Evolutionary conservation across 2,113 vertebrate genomes (phyloP).

Genomic region (Albula glossodonta): DNA sequence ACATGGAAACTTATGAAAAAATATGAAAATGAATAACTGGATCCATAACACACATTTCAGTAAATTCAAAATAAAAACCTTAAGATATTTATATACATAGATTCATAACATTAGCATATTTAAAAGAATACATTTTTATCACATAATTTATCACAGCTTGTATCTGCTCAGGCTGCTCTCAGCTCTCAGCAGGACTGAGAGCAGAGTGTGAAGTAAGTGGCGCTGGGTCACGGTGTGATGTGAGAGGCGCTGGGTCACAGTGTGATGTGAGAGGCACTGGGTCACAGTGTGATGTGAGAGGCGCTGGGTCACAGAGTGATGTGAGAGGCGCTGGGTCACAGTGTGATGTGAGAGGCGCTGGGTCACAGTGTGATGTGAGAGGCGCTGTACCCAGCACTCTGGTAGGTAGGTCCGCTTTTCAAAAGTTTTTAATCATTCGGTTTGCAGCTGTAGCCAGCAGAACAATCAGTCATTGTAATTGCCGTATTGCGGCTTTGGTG

Average conservation of each 20-base stretch:
- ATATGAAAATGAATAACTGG: too few relatives aligned
- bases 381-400: neutral
- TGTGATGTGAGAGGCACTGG: too few relatives aligned
- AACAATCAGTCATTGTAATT: slow-evolving; percentile 9
- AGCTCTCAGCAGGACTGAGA: neutral
- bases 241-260: too few relatives aligned
- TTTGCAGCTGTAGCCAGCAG: neutral
- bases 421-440: neutral
- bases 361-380: too few relatives aligned
- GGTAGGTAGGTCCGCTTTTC: neutral
- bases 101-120: neutral
- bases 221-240: neutral
- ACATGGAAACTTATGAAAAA: too few relatives aligned
- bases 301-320: too few relatives aligned
- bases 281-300: too few relatives aligned
- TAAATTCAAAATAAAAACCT: neutral
- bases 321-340: too few relatives aligned
- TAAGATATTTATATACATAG: neutral
- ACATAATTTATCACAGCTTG: neutral
- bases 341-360: too few relatives aligned
- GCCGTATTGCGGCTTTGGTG: neutral
- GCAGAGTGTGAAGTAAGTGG: neutral
- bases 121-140: neutral
- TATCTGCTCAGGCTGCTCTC: neutral
- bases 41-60: neutral